Evolutionary conservation across 2,797 vertebrate species (phyloP), one percentile per base, ranked within the genome.

Genomic region (Darevskia mixta): DNA sequence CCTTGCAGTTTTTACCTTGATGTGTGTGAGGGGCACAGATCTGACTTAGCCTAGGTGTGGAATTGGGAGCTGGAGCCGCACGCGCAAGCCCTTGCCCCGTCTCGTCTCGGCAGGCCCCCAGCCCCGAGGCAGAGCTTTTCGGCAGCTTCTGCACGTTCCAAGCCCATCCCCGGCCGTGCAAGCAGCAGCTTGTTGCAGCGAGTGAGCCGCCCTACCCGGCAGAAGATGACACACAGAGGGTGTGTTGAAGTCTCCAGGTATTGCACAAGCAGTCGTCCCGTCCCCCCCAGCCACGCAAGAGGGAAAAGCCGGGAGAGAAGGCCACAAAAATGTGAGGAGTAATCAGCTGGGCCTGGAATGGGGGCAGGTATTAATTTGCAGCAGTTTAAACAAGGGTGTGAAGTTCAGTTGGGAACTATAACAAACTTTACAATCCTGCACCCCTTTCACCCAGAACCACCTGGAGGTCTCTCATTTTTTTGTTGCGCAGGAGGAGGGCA

Each of bases 61-160:
- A 82, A 86, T 11, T 61, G 86, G 64, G 58, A 90, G 9, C 43
- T 89, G 87, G 88, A 92, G 88, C 7, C 11, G 87, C 84, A 85
- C 66, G 49, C 15, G 8, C 95, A 93, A 87, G 94, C 71, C 91
- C 77, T 81, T 2, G 86, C 94, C 91, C 88, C 2, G 17, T 89
- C 88, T 89, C 88, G 78, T 67, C 82, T 45, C 23, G 64, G 82
- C 86, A 77, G 87, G 92, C 94, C 93, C 5, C 43, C 91, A 91
- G 94, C 94, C 92, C 91, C 79, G 29, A 85, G 95, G 95, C 91
- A 88, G 89, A 90, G 88, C 91, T 95, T 95, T 95, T 94, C 88
- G n/a, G 93, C 75, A 67, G 90, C 95, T 94, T 85, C 94, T 90
- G 90, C 83, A 8, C 27, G 45, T 87, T 93, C 94, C 88, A 43